Percentiles rank a stretch among this genome's conserved stretches.
phyloP scores from a whole-genome alignment of 2,888 invertebrate genomes.

The Cordilura impudica region DNA sequence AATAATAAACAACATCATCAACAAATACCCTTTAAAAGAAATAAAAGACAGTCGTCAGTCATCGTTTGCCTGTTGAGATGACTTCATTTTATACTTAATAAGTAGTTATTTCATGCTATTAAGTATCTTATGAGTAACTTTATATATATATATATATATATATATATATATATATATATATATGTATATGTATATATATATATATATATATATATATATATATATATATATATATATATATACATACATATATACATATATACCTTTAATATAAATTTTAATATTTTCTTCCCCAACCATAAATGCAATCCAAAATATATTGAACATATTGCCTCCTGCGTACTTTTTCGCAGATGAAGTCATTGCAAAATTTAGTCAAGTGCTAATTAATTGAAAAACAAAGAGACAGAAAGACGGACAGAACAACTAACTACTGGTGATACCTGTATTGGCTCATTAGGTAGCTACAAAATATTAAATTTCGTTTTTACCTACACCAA shows the following conservation, averaged over 20 bases:
- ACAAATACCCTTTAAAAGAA: not conserved
- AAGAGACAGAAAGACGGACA: not conserved
- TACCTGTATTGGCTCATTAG: not conserved
- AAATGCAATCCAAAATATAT: too few species aligned
- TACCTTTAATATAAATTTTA: too few species aligned
- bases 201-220: not conserved
- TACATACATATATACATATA: too few species aligned
- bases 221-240: too few species aligned
- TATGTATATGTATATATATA: not conserved
- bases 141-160: not conserved
- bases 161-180: not conserved
- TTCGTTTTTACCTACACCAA: not conserved
- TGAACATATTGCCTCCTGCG: too few species aligned
- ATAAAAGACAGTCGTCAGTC: slow-evolving; percentile 26
- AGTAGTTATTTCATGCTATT: slow-evolving; percentile 6
- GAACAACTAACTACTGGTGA: not conserved
- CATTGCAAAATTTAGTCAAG: not conserved
- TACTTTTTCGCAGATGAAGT: not conserved
- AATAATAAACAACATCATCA: not conserved
- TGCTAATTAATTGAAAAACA: not conserved
- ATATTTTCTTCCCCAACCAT: too few species aligned
- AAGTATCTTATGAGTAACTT: too few species aligned
- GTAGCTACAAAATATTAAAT: not conserved
- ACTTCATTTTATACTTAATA: slow-evolving; percentile 31
- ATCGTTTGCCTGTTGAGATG: slow-evolving; percentile 30